Evolutionary conservation across 2,888 invertebrate genomes (phyloP).

Genomic region (Unio pictorum): DNA sequence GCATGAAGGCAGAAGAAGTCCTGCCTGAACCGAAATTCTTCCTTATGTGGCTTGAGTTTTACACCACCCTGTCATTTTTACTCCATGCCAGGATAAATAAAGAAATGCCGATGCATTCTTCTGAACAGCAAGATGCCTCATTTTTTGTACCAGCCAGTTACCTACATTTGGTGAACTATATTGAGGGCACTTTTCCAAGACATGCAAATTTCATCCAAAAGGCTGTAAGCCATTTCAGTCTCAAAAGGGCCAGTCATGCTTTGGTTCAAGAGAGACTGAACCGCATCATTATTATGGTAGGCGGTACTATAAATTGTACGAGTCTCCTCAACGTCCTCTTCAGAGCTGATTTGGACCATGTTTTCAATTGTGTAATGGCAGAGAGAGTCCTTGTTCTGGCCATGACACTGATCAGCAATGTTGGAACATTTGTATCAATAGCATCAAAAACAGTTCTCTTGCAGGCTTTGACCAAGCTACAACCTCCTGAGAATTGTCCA

Average conservation of each 20-base stretch:
- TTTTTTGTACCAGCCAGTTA: constrained; percentile 41
- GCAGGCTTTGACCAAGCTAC: constrained; percentile 20
- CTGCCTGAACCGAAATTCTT: constrained; percentile 41
- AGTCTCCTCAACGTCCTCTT: constrained; percentile 22
- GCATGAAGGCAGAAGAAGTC: constrained; percentile 14
- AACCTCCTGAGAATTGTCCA: constrained; percentile 20
- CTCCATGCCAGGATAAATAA: constrained; percentile 29
- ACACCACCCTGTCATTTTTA: constrained; percentile 34
- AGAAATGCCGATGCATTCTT: neutral
- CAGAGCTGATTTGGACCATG: constrained; percentile 4
- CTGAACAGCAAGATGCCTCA: constrained; percentile 17
- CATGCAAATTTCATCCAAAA: constrained; percentile 12
- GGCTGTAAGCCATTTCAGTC: constrained; percentile 22
- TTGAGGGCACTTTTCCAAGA: constrained; percentile 34
- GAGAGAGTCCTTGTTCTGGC: constrained; percentile 46
- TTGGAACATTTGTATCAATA: constrained; percentile 31
- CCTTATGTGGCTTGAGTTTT: constrained; percentile 53
- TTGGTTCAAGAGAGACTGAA: constrained; percentile 24
- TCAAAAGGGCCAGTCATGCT: neutral
- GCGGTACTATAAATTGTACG: constrained; percentile 16
- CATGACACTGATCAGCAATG: constrained; percentile 42
- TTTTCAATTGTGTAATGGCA: constrained; percentile 20
- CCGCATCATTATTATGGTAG: constrained; percentile 22
- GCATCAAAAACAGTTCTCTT: constrained; percentile 27
- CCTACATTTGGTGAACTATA: constrained; percentile 27